Evolutionary conservation across 2,888 invertebrate genomes (phyloP), one percentile per base, ranked within the genome.

Genomic region (Campopleginae sp.): DNA sequence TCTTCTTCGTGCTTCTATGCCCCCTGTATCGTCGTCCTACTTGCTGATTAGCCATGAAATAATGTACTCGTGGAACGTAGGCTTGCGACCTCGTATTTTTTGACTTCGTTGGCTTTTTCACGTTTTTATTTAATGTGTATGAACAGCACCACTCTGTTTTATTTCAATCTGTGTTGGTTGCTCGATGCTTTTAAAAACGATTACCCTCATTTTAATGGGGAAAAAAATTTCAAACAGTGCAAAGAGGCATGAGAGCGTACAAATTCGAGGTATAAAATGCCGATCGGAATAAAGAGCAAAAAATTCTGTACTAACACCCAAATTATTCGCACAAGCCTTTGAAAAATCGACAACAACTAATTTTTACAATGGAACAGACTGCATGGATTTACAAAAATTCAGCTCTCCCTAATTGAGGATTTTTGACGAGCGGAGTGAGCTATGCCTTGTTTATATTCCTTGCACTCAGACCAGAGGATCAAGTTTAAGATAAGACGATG

Each of bases 21-120:
- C 6, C 6, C 27, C 58, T 66, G 23, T 19, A 33, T 78, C 66
- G 31, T 72, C 63, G 31, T 72, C 63, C 80, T 12, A 48, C 46
- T 65, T 65, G 51, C 72, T 80, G 80, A 80, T 80, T 80, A 80
- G 80, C 72, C 23, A 65, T 51, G 65, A 77, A 77, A 54, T 66
- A 75, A 68, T 81, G 68, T 58, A 65, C 66, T 31, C 66, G 31
- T 46, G 44, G 46, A 80, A 44, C 42, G 27, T 44, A 38, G 33
- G 12, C 42, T n/a, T 42, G 65, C 27, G 44, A 74, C 31, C 65
- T 65, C 66, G 54, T 19, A 46, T 48, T 71, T 61, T 70, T 8
- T 48, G 51, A 42, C 44, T n/a, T 42, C 27, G 27, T 58, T n/a
- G 44, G 3, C 77, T 58, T n/a, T 68, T 54, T 58, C 68, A 31